These are phyloP conservation scores for Mycteria americana DNA, from an alignment of 2,797 vertebrate species.

Conservation along the genomic window DNA sequence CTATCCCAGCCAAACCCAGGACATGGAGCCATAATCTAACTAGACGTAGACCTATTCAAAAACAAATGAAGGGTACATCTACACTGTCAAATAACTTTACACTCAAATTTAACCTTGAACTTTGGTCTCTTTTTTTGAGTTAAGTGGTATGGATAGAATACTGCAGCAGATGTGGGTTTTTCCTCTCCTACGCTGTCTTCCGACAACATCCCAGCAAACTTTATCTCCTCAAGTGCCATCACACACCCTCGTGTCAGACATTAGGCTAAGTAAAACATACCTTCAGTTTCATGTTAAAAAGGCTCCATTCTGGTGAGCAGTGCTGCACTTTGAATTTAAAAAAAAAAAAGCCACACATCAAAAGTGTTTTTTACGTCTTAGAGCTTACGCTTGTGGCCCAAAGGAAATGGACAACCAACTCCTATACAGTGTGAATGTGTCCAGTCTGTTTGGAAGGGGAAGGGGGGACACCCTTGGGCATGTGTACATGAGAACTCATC, in stretches of 20 bases:
- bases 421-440: accelerated
- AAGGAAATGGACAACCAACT: not conserved
- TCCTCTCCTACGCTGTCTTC: not conserved
- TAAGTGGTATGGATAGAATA: not conserved
- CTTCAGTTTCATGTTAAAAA: not conserved
- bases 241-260: not conserved
- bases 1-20: no score
- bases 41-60: not conserved
- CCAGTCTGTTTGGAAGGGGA: not conserved
- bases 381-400: not conserved
- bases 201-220: not conserved
- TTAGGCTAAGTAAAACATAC: not conserved
- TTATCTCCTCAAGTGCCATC: not conserved
- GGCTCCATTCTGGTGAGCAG: accelerated
- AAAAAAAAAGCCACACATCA: not conserved
- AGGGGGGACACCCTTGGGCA: accelerated
- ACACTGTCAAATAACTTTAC: not conserved
- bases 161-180: not conserved
- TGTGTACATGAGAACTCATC: not conserved
- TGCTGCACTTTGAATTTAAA: not conserved
- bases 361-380: accelerated
- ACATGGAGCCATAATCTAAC: not conserved
- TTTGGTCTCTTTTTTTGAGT: not conserved
- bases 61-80: not conserved
- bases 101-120: not conserved